Percentiles rank a stretch among this genome's conserved stretches.
Conservation (phyloP, 2,888 invertebrate genomes). For the Euplagia quadripunctaria region DNA sequence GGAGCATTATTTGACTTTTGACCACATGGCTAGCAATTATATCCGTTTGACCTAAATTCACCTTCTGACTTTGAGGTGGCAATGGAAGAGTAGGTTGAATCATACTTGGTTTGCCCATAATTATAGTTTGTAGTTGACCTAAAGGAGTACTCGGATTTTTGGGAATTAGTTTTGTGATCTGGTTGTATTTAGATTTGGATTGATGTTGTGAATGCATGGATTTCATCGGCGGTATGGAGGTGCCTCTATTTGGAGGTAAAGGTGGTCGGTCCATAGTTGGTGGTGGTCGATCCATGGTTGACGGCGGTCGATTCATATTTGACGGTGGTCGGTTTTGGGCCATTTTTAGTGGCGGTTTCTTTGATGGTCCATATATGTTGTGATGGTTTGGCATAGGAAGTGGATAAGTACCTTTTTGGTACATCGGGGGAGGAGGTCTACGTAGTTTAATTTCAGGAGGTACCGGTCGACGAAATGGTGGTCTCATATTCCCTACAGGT, state of each 20-base stretch:
- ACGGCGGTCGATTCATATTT: conserved; percentile 62
- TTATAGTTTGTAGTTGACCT: conserved; percentile 63
- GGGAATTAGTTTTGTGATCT: conserved; percentile 39
- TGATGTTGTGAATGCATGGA: conserved; percentile 33
- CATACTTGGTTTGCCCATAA: conserved; percentile 69
- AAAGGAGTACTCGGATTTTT: conserved; percentile 32
- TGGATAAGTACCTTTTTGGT: conserved; percentile 72
- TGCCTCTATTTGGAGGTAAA: conserved; percentile 16
- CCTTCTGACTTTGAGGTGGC: conserved; percentile 69
- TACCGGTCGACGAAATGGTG: conserved; percentile 75
- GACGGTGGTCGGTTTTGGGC: conserved; percentile 57
- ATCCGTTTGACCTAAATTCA: conserved; percentile 78
- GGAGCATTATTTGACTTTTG: conserved; percentile 81
- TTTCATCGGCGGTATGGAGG: conserved; percentile 12
- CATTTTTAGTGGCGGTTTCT: conserved; percentile 61
- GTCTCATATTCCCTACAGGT: conserved; percentile 67
- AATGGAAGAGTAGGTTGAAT: conserved; percentile 46
- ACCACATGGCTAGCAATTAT: conserved; percentile 81
- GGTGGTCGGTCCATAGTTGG: conserved; percentile 17
- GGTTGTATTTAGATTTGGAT: conserved; percentile 47
- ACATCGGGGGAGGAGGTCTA: conserved; percentile 69
- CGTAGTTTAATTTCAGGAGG: conserved; percentile 84
- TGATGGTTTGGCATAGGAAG: conserved; percentile 73
- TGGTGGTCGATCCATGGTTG: conserved; percentile 18
- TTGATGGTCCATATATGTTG: conserved; percentile 60